phyloP scores from a whole-genome alignment of 2,888 invertebrate species.

The Eugnorisma glareosa region DNA sequence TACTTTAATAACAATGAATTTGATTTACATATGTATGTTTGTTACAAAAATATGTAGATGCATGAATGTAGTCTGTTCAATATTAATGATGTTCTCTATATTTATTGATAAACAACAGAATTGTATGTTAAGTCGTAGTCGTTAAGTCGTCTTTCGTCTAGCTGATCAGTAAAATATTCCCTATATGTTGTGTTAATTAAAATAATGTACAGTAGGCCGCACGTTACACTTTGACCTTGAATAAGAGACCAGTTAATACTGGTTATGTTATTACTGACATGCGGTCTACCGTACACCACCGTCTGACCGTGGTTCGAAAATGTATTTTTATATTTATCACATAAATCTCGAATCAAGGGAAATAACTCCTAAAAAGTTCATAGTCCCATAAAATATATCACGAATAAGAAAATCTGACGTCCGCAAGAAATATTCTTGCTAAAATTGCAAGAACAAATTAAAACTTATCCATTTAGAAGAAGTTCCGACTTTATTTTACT shows the following conservation, averaged over 20 bases:
- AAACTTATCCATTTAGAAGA: constrained; percentile 74
- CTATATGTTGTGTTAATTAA: not conserved
- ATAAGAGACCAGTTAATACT: not conserved
- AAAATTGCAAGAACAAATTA: constrained; percentile 57
- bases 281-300: not conserved
- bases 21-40: constrained; percentile 20
- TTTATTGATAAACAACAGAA: constrained; percentile 4
- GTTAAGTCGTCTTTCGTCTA: not conserved
- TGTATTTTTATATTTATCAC: not conserved
- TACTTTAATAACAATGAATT: constrained; percentile 5
- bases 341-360: not conserved
- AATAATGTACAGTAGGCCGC: not conserved
- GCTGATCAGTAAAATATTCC: not conserved
- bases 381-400: constrained; percentile 25
- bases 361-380: not conserved
- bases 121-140: not conserved
- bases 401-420: constrained; percentile 15
- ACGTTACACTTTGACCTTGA: not conserved
- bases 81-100: constrained; percentile 22
- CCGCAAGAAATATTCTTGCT: constrained; percentile 19
- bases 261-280: not conserved
- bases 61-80: constrained; percentile 20
- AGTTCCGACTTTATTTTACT: constrained; percentile 68
- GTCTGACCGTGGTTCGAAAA: not conserved
- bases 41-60: constrained; percentile 1